Evolutionary conservation across 1,140 invertebrate species (phyloP).

Genomic region (Maconellicoccus hirsutus): DNA sequence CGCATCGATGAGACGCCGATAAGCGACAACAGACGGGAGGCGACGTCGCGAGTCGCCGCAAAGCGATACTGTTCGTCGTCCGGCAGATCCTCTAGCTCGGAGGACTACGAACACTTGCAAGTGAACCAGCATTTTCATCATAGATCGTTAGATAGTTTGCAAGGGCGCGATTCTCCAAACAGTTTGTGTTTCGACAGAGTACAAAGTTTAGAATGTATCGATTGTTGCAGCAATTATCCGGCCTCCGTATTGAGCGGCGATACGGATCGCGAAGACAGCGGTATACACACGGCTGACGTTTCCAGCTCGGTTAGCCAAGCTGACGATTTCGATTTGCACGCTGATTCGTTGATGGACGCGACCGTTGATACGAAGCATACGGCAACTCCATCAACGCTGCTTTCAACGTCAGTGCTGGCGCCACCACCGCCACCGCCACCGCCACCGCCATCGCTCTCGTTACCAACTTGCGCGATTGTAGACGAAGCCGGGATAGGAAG

Average conservation of each 20-base stretch:
- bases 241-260: constrained; percentile 37
- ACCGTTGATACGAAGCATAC: neutral
- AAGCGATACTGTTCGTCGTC: neutral
- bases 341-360: neutral
- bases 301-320: constrained; percentile 61
- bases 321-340: constrained; percentile 40
- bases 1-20: neutral
- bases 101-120: neutral
- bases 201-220: constrained; percentile 44
- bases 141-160: constrained; percentile 51
- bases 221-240: constrained; percentile 39
- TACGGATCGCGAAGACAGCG: constrained; percentile 51
- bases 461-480: too few relatives aligned
- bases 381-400: neutral
- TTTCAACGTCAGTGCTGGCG: too few relatives aligned
- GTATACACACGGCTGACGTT: constrained; percentile 66
- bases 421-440: too few relatives aligned
- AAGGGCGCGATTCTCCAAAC: constrained; percentile 34
- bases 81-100: neutral
- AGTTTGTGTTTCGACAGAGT: constrained; percentile 39
- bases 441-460: too few relatives aligned
- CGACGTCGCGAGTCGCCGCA: neutral
- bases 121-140: constrained; percentile 35
- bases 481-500: too few relatives aligned
- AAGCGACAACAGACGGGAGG: neutral